Base-by-base conservation (phyloP, 1,140 invertebrate genomes). In the Trinorchestia longiramus region DNA sequence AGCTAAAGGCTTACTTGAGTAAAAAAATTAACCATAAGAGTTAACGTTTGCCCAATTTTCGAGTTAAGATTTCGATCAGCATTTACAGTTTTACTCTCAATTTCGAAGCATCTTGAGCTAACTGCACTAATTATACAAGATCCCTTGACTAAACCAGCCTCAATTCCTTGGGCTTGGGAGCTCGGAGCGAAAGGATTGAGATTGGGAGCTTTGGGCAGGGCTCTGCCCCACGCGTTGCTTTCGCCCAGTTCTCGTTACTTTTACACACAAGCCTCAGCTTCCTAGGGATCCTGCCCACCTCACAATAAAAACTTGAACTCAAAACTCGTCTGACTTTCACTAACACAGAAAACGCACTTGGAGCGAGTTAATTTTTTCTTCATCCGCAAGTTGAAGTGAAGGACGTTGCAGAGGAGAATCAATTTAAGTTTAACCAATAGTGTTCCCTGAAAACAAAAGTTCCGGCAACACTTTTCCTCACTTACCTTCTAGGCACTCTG, bases 391-490 rank as follows among this genome's bases (percentile, higher is more conserved):
- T 43, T 94, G 44, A 19, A 94, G 92, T 94, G 92, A 94, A 94
- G 92, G 92, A 94, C 92, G 92, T 94, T 94, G 92, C 43, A 0
- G 44, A 42, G 36, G 40, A 44, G 92, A 94, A 94, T 94, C 92
- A 43, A 94, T 94, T 94, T 94, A 94, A 94, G 92, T 94, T 94
- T n/a, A n/a, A 47, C 92, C 43, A 94, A 94, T 90, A 90, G n/a
- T 77, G 62, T 15, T 77, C 62, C 62, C 62, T 77, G 1, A 28
- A 77, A 77, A 77, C 11, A 15, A 15, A 77, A 77, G 28, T 15
- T 77, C 28, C 8, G 15, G 15, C 15, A 36, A 77, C 62, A 77
- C 62, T 77, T 77, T 28, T 77, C 62, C 62, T 3, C 62, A 77
- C 62, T 77, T 28, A 77, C 1, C 62, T 77, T 36, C 36, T 77